Evolutionary conservation across 2,113 vertebrate genomes (phyloP).

Genomic region (Chloropsis hardwickii): DNA sequence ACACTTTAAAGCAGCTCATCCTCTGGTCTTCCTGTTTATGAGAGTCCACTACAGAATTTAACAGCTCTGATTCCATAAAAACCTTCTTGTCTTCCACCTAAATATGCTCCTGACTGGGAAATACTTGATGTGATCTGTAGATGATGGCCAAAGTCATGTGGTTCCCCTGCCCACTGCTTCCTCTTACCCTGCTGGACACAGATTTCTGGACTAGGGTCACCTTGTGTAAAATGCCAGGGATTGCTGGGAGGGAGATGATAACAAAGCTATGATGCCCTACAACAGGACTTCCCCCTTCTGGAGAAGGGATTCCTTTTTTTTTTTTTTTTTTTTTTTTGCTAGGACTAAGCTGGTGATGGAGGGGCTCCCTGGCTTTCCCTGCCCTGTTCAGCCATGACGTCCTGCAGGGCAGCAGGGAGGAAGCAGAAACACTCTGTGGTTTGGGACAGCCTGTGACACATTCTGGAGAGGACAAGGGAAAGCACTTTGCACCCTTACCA

Average conservation of each 20-base stretch:
- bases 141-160: not conserved
- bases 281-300: not conserved
- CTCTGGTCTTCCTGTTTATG: not conserved
- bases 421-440: not conserved
- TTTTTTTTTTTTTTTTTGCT: not conserved
- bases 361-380: accelerated
- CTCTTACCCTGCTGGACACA: not conserved
- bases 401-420: not conserved
- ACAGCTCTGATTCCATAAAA: not conserved
- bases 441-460: not conserved
- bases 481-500: not conserved
- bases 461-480: not conserved
- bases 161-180: not conserved
- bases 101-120: not conserved
- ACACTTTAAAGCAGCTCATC: not conserved
- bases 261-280: not conserved
- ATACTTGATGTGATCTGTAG: accelerated
- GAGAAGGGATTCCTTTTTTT: not conserved
- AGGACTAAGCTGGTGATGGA: not conserved
- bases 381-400: accelerated
- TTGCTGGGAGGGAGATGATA: not conserved
- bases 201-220: not conserved
- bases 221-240: not conserved
- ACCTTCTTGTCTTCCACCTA: not conserved
- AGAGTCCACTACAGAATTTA: not conserved